Evolutionary conservation across 2,888 invertebrate genomes (phyloP).

Genomic region (Hanleya hanleyi): DNA sequence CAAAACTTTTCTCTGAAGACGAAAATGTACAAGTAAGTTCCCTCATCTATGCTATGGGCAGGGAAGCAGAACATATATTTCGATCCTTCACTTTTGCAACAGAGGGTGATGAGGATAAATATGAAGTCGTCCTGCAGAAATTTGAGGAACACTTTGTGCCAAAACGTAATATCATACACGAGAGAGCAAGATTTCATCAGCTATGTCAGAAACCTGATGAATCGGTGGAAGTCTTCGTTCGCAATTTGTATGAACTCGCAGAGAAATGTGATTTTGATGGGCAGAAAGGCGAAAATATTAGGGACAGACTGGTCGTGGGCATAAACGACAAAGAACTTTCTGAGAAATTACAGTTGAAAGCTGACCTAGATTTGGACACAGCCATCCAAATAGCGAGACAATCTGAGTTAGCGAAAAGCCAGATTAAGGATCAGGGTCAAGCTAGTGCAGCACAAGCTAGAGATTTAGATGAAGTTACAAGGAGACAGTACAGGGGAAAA

Average conservation of each 20-base stretch:
- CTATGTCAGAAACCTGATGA: conserved; percentile 15
- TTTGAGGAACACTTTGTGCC: conserved; percentile 26
- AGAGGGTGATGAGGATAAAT: conserved; percentile 14
- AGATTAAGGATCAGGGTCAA: conserved; percentile 10
- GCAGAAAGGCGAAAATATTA: conserved; percentile 15
- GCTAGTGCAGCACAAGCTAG: too few relatives aligned
- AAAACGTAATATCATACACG: conserved; percentile 27
- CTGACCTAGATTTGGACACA: conserved; percentile 14
- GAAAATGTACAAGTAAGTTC: conserved; percentile 21
- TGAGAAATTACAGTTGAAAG: conserved; percentile 22
- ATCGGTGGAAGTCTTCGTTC: conserved; percentile 20
- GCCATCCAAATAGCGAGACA: conserved; percentile 19
- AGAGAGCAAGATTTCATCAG: conserved; percentile 19
- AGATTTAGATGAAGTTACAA: too few relatives aligned
- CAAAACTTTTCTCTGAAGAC: conserved; percentile 19
- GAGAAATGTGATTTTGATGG: conserved; percentile 26
- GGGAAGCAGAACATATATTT: conserved; percentile 22
- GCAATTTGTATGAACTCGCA: conserved; percentile 24
- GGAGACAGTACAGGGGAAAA: too few relatives aligned
- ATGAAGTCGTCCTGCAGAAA: conserved; percentile 22
- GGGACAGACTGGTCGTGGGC: conserved; percentile 27
- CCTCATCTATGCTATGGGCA: conserved; percentile 22
- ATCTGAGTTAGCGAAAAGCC: conserved; percentile 20
- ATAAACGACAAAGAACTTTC: conserved; percentile 19
- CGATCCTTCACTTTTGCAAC: conserved; percentile 17